phyloP scores from a whole-genome alignment of 2,797 vertebrate species.

The Sarcophilus harrisii region DNA sequence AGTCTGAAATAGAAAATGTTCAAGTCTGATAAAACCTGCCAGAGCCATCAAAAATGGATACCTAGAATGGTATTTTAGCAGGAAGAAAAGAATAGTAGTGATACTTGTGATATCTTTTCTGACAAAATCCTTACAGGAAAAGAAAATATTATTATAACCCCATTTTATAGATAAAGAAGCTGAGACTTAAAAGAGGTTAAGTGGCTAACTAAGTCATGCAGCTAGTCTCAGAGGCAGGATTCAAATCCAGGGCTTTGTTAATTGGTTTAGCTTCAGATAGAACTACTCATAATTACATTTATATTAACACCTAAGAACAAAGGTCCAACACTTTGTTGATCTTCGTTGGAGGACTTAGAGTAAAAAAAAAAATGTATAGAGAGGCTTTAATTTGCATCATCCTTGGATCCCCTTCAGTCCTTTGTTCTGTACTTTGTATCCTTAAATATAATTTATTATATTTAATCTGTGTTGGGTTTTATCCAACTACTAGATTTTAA shows the following conservation, averaged over 20 bases:
- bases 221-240: background rate
- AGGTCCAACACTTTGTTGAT: background rate
- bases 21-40: background rate
- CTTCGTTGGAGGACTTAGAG: background rate
- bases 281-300: background rate
- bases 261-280: background rate
- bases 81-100: background rate
- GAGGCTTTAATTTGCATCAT: background rate
- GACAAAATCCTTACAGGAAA: background rate
- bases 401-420: background rate
- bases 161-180: background rate
- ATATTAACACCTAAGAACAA: background rate
- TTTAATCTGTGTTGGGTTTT: background rate
- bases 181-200: background rate
- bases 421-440: background rate
- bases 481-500: background rate
- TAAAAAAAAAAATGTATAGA: background rate
- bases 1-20: background rate
- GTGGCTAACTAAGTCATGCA: background rate
- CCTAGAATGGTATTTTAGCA: background rate
- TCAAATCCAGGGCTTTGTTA: background rate
- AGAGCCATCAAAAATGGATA: background rate
- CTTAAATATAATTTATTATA: background rate
- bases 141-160: background rate
- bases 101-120: background rate